Evolutionary conservation across 2,888 invertebrate genomes (phyloP).

Genomic region (Dugesia japonica): DNA sequence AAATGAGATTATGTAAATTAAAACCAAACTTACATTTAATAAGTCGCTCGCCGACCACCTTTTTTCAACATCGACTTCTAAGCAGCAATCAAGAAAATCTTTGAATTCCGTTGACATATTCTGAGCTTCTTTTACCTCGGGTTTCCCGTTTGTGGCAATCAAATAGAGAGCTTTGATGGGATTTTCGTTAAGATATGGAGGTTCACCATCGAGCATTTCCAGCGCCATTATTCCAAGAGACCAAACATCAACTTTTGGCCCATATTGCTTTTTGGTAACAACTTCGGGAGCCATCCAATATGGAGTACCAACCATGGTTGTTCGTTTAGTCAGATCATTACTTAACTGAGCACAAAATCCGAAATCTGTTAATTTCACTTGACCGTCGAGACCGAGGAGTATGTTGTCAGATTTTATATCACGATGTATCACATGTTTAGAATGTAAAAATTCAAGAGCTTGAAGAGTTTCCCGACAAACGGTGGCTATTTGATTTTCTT

Average conservation of each 20-base stretch:
- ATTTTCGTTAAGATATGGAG: slow-evolving; percentile 77
- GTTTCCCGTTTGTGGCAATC: slow-evolving; percentile 83
- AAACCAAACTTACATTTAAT: slow-evolving; percentile 49
- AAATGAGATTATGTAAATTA: no score
- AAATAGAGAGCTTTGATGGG: slow-evolving; percentile 67
- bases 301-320: slow-evolving; percentile 87
- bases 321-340: slow-evolving; percentile 67
- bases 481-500: slow-evolving; percentile 84
- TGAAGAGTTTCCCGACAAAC: slow-evolving; percentile 58
- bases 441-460: slow-evolving; percentile 90
- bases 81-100: slow-evolving; percentile 61
- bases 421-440: slow-evolving; percentile 46
- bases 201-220: slow-evolving; percentile 81
- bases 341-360: slow-evolving; percentile 92
- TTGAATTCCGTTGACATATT: slow-evolving; percentile 59
- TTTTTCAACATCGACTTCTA: slow-evolving; percentile 75
- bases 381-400: slow-evolving; percentile 64
- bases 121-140: slow-evolving; percentile 68
- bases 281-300: slow-evolving; percentile 92
- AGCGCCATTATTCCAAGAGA: slow-evolving; percentile 76
- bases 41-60: slow-evolving; percentile 76
- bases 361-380: slow-evolving; percentile 59
- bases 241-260: slow-evolving; percentile 57
- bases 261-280: slow-evolving; percentile 63
- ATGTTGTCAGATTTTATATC: slow-evolving; percentile 55